Evolutionary conservation across 2,888 invertebrate genomes (phyloP), one percentile per base, ranked within the genome.

Genomic region (Lepidochrysops patricia): DNA sequence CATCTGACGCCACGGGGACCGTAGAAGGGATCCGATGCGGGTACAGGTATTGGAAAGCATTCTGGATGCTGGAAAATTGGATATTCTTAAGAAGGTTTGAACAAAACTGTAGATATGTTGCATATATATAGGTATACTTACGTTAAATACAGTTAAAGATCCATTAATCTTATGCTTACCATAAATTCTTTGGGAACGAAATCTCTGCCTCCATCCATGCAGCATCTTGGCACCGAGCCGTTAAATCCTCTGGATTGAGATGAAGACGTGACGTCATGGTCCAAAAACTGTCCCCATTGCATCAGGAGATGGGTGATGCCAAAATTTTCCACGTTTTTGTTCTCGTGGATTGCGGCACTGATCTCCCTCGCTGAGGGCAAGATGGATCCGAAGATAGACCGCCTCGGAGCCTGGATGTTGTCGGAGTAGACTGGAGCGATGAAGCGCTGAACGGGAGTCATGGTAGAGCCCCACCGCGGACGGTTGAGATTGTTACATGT

Each of bases 251-350:
- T 89, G 1, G 94, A 93, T 70, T 95, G 95, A 0, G 94, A 94
- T 3, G 94, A 93, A 0, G 94, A 93, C 43, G 95, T 96, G 65
- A 97, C 84, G 75, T 97, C 97, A 72, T 97, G 97, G 74, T 97
- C 97, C 61, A 97, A 73, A 68, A 97, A 94, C 80, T 97, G 97
- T 0, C 97, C 97, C 95, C 97, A 97, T 75, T 97, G 97, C 92
- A 96, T 96, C 62, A 96, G 90, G 91, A 95, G 92, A 67, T 95
- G 92, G 0, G 95, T 95, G 6, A 96, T 90, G 0, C 91, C 90
- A 0, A 91, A 90, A 4, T 92, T 90, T 66, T 94, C 94, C 0
- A 90, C 90, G 68, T 93, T 92, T 64, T 90, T 90, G 68, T 91
- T 89, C 64, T 89, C 84, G 67, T 94, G 94, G 32, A 89, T 91